These are phyloP conservation scores for Nephotettix cincticeps DNA, from an alignment of 1,140 invertebrate species.

Conservation along the genomic window DNA sequence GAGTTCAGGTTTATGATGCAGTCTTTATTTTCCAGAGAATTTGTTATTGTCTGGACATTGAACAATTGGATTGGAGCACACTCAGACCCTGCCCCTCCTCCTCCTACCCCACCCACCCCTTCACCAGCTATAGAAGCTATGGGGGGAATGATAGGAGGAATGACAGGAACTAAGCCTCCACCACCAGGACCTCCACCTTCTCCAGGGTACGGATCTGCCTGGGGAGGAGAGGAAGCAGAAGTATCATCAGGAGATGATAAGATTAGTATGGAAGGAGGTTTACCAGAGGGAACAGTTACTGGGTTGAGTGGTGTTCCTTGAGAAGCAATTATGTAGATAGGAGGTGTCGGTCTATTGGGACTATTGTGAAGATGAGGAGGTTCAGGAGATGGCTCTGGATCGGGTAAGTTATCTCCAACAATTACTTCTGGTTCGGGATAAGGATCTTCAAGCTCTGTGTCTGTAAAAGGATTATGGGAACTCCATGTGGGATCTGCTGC, in stretches of 20 bases:
- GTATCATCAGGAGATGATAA: constrained; percentile 17
- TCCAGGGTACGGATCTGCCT: constrained; percentile 10
- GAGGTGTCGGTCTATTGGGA: neutral
- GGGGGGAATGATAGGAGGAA: constrained; percentile 21
- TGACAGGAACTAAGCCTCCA: neutral
- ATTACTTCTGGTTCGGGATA: neutral
- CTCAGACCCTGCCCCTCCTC: neutral
- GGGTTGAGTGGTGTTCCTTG: constrained; percentile 28
- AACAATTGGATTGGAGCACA: neutral
- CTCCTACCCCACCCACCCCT: neutral
- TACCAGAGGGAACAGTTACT: constrained; percentile 23
- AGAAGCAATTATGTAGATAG: constrained; percentile 5
- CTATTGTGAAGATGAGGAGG: neutral
- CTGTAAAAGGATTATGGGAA: neutral
- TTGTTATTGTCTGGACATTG: constrained; percentile 21
- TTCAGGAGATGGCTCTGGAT: constrained; percentile 4
- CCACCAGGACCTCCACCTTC: constrained; percentile 20
- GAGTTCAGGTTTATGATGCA: constrained; percentile 17
- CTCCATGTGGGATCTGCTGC: neutral
- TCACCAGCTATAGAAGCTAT: constrained; percentile 25
- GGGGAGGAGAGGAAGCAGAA: constrained; percentile 10
- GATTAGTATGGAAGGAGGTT: constrained; percentile 38
- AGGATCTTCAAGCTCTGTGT: neutral
- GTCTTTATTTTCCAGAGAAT: constrained; percentile 17
- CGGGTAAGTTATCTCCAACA: neutral